Evolutionary conservation across 2,797 vertebrate genomes (phyloP).

Genomic region (Syncerus caffer): DNA sequence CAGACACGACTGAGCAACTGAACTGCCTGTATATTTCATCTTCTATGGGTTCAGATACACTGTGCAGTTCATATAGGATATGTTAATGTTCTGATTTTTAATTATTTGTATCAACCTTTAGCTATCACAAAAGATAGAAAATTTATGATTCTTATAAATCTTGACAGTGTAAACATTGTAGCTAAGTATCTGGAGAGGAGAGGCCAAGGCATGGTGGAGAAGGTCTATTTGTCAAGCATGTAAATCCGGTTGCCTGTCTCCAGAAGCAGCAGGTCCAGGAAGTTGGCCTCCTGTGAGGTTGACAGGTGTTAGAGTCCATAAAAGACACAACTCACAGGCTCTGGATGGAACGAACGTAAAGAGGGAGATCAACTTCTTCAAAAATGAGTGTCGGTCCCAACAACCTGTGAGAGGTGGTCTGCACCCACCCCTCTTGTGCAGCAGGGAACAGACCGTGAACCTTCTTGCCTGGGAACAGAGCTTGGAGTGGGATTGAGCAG

Average conservation of each 20-base stretch:
- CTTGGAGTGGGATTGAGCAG: background rate
- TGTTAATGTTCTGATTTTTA: background rate
- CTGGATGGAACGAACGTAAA: background rate
- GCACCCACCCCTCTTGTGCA: fast-evolving
- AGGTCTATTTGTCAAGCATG: background rate
- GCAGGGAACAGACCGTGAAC: background rate
- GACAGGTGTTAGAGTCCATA: background rate
- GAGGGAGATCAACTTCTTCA: no score
- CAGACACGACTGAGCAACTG: background rate
- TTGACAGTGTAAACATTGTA: background rate
- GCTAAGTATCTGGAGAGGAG: background rate
- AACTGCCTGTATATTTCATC: background rate
- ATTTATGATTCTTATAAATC: background rate
- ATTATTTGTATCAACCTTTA: background rate
- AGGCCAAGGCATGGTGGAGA: background rate
- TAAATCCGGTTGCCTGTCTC: background rate
- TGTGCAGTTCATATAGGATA: background rate
- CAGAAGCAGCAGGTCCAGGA: background rate
- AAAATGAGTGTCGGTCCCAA: background rate
- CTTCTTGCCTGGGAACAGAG: background rate
- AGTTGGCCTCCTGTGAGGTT: background rate
- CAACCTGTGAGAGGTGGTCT: background rate
- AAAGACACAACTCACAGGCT: background rate
- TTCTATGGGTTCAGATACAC: background rate
- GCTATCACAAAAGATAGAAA: background rate